These are phyloP conservation scores for Xestia xanthographa DNA, from an alignment of 2,888 invertebrate genomes.

Conservation along the genomic window DNA sequence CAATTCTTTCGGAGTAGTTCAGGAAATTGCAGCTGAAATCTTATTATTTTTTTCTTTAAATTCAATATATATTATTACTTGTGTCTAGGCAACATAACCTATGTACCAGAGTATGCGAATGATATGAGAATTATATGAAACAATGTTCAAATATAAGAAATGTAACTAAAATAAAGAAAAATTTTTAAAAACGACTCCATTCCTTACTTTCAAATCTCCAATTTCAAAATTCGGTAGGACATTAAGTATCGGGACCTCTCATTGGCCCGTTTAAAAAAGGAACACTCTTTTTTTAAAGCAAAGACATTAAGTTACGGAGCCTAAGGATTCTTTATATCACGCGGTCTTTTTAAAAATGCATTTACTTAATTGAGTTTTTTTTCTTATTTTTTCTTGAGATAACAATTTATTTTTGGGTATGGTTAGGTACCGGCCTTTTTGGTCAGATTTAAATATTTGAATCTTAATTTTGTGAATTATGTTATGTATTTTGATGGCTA, in stretches of 20 bases:
- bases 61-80: background rate
- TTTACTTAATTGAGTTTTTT: constrained; percentile 68
- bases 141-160: constrained; percentile 1
- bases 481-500: constrained; percentile 39
- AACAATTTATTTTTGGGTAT: constrained; percentile 52
- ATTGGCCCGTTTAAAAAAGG: constrained; percentile 84
- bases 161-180: constrained; percentile 29
- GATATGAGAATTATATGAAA: too few relatives aligned
- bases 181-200: constrained; percentile 49
- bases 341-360: constrained; percentile 69
- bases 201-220: constrained; percentile 73
- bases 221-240: constrained; percentile 87
- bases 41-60: too few relatives aligned
- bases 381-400: constrained; percentile 38
- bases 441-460: constrained; percentile 32
- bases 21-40: background rate
- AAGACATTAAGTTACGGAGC: constrained; percentile 69
- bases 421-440: constrained; percentile 41
- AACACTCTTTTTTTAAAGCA: constrained; percentile 73
- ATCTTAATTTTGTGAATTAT: constrained; percentile 59
- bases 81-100: background rate
- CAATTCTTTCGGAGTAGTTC: background rate
- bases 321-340: constrained; percentile 68
- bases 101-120: too few relatives aligned
- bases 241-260: constrained; percentile 84